These are phyloP conservation scores for Galeopsomyia nigrocyanea DNA, from an alignment of 2,888 invertebrate species.

Conservation along the genomic window DNA sequence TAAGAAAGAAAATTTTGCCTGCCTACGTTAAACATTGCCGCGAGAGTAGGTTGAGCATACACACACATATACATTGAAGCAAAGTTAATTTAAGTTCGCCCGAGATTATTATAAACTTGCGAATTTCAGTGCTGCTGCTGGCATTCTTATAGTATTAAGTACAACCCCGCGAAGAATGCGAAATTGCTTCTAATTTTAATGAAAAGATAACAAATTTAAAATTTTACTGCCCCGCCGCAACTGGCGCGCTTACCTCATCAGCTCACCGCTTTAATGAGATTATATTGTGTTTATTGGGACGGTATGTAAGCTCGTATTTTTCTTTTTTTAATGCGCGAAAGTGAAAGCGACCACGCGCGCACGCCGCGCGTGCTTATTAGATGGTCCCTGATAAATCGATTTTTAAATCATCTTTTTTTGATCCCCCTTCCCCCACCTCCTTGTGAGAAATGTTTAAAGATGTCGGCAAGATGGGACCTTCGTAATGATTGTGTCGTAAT, in stretches of 20 bases:
- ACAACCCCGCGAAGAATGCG: not conserved
- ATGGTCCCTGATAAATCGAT: slow-evolving; percentile 35
- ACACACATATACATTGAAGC: not conserved
- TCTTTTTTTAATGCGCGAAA: slow-evolving; percentile 10
- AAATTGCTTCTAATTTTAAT: slow-evolving; percentile 13
- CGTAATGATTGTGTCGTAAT: slow-evolving; percentile 30
- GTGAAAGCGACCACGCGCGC: not conserved
- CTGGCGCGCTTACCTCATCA: not conserved
- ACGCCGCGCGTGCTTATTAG: slow-evolving; percentile 17
- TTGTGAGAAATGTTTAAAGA: slow-evolving; percentile 16
- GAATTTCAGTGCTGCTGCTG: no score
- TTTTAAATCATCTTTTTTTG: slow-evolving; percentile 33
- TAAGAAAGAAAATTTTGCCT: not conserved
- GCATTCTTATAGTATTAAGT: no score
- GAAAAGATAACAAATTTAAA: slow-evolving; percentile 16
- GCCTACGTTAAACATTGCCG: not conserved
- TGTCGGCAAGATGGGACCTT: not conserved
- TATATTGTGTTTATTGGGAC: slow-evolving; percentile 9
- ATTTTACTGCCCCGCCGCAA: not conserved
- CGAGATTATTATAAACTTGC: no score
- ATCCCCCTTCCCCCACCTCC: not conserved
- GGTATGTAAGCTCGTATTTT: not conserved
- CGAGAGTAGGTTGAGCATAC: not conserved
- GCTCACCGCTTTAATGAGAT: slow-evolving; percentile 17
- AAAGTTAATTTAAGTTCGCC: slow-evolving; percentile 18